Conservation (phyloP, 2,797 vertebrate species). For the Aselliscus stoliczkanus region DNA sequence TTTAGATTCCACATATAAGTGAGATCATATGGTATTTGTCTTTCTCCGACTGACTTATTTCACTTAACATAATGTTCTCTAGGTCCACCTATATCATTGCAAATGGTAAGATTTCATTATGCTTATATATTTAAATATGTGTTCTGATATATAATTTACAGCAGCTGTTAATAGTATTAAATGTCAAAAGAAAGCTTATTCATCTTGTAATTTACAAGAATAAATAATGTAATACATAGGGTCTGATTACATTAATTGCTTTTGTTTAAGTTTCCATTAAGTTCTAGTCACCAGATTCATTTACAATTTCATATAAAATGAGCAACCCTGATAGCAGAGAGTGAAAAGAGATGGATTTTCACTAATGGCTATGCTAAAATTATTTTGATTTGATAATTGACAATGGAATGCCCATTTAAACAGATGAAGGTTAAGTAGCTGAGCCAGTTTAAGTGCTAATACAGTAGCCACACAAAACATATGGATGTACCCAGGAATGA, state of each 20-base stretch:
- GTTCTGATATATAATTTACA: not conserved
- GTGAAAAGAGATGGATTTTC: not conserved
- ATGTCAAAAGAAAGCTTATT: not conserved
- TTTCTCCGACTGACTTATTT: no score
- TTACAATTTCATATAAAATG: not conserved
- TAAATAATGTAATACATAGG: not conserved
- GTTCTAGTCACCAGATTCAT: not conserved
- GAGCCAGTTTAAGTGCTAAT: not conserved
- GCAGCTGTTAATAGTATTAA: not conserved
- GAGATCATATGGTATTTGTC: no score
- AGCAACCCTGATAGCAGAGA: not conserved
- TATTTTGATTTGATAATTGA: slow-evolving; percentile 19
- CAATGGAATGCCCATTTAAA: not conserved
- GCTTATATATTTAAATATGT: not conserved
- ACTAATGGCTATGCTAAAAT: not conserved
- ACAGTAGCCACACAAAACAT: not conserved
- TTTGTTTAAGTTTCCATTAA: not conserved
- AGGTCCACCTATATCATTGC: no score
- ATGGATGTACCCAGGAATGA: not conserved
- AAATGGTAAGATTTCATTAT: no score
- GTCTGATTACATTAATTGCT: not conserved
- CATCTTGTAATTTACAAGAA: not conserved
- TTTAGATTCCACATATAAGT: no score
- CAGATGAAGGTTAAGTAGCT: not conserved
- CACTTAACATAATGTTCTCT: no score